phyloP scores from a whole-genome alignment of 2,888 invertebrate genomes.

The Drosophila kuntzei region DNA sequence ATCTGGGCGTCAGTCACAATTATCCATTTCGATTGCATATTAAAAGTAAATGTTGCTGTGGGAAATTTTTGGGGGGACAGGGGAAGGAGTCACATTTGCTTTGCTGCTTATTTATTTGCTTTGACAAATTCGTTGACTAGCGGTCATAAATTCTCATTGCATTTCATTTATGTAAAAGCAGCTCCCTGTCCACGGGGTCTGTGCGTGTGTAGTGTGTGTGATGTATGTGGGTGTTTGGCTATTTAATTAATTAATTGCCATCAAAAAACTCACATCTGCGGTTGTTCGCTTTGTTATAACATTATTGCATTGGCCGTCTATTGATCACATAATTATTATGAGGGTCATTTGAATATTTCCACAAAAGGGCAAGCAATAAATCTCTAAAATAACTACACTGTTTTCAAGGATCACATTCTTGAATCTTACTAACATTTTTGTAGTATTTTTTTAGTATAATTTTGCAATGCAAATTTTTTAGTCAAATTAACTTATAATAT shows the following conservation, averaged over 20 bases:
- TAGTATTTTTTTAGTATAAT: too few species aligned
- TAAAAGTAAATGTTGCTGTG: slow-evolving; percentile 39
- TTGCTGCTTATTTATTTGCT: slow-evolving; percentile 66
- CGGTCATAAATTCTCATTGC: slow-evolving; percentile 76
- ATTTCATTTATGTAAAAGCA: slow-evolving; percentile 72
- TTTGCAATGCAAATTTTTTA: too few species aligned
- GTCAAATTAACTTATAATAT: too few species aligned
- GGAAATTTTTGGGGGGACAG: slow-evolving; percentile 40
- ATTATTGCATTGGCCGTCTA: slow-evolving; percentile 60
- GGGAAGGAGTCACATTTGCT: neutral
- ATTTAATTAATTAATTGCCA: slow-evolving; percentile 77
- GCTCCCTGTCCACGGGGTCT: slow-evolving; percentile 3
- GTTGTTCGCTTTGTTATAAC: slow-evolving; percentile 24
- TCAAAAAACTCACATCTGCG: slow-evolving; percentile 44
- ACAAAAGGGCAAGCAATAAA: neutral
- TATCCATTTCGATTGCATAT: slow-evolving; percentile 55
- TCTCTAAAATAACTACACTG: neutral
- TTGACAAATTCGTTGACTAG: slow-evolving; percentile 71
- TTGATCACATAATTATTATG: slow-evolving; percentile 74
- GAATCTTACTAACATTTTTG: too few species aligned
- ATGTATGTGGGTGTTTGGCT: slow-evolving; percentile 43
- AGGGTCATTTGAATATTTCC: slow-evolving; percentile 72
- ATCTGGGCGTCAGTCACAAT: slow-evolving; percentile 75
- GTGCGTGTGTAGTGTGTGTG: slow-evolving; percentile 49
- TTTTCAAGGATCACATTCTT: neutral